phyloP scores from a whole-genome alignment of 2,888 invertebrate species.

The Nomada ferruginata region DNA sequence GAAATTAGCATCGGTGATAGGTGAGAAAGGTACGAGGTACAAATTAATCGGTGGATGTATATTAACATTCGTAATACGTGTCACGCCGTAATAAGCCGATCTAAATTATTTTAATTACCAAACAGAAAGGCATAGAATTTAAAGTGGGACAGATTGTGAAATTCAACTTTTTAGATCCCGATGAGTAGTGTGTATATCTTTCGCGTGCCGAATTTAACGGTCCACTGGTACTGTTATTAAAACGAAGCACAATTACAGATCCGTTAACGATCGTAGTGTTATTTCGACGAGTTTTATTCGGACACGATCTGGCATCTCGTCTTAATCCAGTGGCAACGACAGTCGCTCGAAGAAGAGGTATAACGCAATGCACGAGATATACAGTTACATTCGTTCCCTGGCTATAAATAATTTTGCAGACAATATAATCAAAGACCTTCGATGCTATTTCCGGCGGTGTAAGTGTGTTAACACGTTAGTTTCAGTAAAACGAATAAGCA shows the following conservation, averaged over 20 bases:
- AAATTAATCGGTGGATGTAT: too few relatives aligned
- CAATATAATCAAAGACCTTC: neutral
- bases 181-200: neutral
- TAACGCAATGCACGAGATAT: neutral
- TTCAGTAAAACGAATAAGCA: neutral
- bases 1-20: too few relatives aligned
- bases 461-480: neutral
- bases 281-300: conserved; percentile 30
- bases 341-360: neutral
- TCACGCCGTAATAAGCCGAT: too few relatives aligned
- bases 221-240: conserved; percentile 2
- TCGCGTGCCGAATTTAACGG: neutral
- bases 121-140: too few relatives aligned
- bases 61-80: too few relatives aligned
- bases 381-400: conserved; percentile 1
- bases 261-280: neutral
- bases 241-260: neutral
- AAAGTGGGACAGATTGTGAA: neutral
- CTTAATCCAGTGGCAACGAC: neutral
- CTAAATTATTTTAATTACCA: too few relatives aligned
- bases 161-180: neutral
- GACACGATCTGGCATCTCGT: neutral
- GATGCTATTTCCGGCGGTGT: neutral
- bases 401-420: conserved; percentile 44
- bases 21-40: too few relatives aligned